Base-by-base conservation (phyloP, 2,797 vertebrate species). In the Gobionotothen gibberifrons region DNA sequence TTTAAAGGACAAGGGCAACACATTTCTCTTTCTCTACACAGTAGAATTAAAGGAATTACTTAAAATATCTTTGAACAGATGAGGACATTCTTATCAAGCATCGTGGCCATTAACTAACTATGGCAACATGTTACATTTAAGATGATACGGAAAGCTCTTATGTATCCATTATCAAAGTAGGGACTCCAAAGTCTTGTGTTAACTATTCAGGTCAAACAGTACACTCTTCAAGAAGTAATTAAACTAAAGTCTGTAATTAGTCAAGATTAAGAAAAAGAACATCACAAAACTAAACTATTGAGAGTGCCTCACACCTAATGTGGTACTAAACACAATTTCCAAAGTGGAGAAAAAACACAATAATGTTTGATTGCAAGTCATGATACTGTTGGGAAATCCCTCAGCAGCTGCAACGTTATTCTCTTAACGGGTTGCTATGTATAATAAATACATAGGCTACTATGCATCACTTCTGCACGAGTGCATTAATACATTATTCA, bases 11-110 rank as follows among this genome's bases (percentile, higher is more conserved):
- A 85, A 43, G 58, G 61, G 62, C 46, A 67, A 61, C 44, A 77
- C 6, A 76, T 57, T 16, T 58, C 15, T 82, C 21, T 49, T 56
- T 44, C 73, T 77, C 39, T 59, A 32, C 48, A 46, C 21, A 73
- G 67, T 26, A 55, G 78, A 76, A 89, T 90, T 84, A 89, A 76
- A 64, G 72, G 74, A 66, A 89, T 90, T 85, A 90, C 29, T 53
- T 32, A 79, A 43, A 69, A 56, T 77, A 75, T 83, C 87, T 85
- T 55, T 60, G 55, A 72, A 32, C 76, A 84, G 70, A 87, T 76
- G 74, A 84, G 51, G 68, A 68, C 64, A 60, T 70, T 70, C 75
- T 65, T 85, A 68, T 83, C 56, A 71, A 76, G 59, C 46, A 44
- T 44, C 42, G 60, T 60, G 66, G 76, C 66, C 84, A 87, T 88